phyloP scores from a whole-genome alignment of 2,113 vertebrate species.

The Epinephelus lanceolatus region DNA sequence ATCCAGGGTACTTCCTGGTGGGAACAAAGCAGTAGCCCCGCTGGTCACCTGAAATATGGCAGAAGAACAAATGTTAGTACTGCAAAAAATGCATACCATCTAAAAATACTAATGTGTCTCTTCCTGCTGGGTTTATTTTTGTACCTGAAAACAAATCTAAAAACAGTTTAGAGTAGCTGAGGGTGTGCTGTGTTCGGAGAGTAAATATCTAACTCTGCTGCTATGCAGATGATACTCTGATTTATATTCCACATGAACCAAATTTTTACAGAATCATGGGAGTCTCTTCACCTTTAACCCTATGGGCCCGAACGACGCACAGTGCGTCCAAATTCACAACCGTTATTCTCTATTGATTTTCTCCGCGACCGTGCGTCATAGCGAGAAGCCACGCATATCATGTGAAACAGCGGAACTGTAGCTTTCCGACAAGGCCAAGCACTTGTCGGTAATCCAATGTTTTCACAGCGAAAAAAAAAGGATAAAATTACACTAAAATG shows the following conservation, averaged over 20 bases:
- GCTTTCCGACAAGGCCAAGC: no score
- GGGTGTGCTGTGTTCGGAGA: neutral
- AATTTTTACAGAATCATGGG: neutral
- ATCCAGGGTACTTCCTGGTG: slow-evolving; percentile 91
- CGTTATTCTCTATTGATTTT: no score
- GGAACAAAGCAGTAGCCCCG: slow-evolving; percentile 92
- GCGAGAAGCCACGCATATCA: no score
- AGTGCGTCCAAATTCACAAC: no score
- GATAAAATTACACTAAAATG: no score
- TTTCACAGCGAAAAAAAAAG: no score
- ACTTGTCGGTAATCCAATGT: no score
- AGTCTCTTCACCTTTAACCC: neutral
- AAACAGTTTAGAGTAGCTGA: neutral
- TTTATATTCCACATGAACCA: neutral
- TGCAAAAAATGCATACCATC: neutral
- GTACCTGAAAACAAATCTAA: neutral
- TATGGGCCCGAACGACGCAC: no score
- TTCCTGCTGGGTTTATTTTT: neutral
- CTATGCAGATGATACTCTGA: slow-evolving; percentile 22
- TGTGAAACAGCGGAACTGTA: no score
- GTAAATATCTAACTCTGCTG: neutral
- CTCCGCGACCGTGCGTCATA: no score
- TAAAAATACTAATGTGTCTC: no score
- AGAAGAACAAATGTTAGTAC: neutral
- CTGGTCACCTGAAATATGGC: slow-evolving; percentile 80